Conservation (phyloP, 2,888 invertebrate species). For the Rhamnusium bicolor region DNA sequence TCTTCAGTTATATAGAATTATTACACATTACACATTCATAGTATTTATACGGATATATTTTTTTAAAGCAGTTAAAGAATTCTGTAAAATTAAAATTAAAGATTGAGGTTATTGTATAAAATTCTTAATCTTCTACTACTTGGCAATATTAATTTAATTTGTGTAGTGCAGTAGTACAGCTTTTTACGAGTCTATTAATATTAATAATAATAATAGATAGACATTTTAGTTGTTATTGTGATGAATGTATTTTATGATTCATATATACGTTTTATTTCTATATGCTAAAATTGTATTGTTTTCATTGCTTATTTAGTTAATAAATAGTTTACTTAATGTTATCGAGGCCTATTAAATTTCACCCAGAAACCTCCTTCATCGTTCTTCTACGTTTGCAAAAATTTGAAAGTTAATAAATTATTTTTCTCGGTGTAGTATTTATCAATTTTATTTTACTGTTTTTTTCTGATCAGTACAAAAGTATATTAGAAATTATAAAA, state of each 20-base stretch:
- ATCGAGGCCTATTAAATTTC: neutral
- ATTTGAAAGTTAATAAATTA: neutral
- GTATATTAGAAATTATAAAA: neutral
- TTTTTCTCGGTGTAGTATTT: neutral
- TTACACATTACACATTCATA: too few species aligned
- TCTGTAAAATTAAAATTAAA: neutral
- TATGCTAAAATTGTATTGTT: neutral
- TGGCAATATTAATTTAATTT: neutral
- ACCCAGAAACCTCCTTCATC: neutral
- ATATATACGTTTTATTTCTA: neutral
- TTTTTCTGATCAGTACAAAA: neutral
- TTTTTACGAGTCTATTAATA: too few species aligned
- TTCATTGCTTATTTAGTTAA: neutral
- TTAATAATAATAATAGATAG: neutral
- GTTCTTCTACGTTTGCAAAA: neutral
- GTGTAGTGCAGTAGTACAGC: neutral
- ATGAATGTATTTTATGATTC: neutral
- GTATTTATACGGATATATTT: too few species aligned
- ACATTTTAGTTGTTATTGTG: neutral
- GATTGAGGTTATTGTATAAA: neutral
- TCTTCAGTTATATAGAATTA: too few species aligned
- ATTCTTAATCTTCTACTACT: neutral
- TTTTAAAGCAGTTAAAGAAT: too few species aligned
- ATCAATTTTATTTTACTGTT: neutral
- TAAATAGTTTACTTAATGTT: conserved; percentile 9